A percentile compares a stretch with the other conserved stretches of the same genome.
phyloP scores from a whole-genome alignment of 2,888 invertebrate genomes.

The Drosophila neotestacea region DNA sequence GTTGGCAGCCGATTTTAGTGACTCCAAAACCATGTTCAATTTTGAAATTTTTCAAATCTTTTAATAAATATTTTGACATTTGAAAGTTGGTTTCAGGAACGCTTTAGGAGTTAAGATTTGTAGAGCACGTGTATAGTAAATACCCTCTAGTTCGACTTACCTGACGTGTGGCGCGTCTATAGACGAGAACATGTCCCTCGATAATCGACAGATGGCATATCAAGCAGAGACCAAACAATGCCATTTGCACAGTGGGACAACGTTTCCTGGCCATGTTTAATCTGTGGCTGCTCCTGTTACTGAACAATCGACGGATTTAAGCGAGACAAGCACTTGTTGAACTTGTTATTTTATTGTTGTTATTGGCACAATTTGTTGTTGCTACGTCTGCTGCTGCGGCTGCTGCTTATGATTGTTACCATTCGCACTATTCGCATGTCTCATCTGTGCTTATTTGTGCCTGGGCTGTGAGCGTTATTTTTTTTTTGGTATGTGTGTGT shows the following conservation, averaged over 20 bases:
- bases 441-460: slow-evolving; percentile 63
- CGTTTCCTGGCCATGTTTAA: slow-evolving; percentile 48
- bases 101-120: too few relatives aligned
- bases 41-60: too few relatives aligned
- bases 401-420: slow-evolving; percentile 56
- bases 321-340: slow-evolving; percentile 34
- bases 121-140: too few relatives aligned
- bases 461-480: too few relatives aligned
- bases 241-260: slow-evolving; percentile 53
- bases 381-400: slow-evolving; percentile 41
- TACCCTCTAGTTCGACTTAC: slow-evolving; percentile 14
- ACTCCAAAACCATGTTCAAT: too few relatives aligned
- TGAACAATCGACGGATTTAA: slow-evolving; percentile 12
- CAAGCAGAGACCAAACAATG: slow-evolving; percentile 63
- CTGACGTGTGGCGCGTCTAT: slow-evolving; percentile 65
- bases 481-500: background rate
- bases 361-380: slow-evolving; percentile 45
- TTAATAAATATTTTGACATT: too few relatives aligned
- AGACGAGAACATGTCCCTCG: slow-evolving; percentile 78
- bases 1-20: too few relatives aligned
- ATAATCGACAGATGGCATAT: slow-evolving; percentile 50
- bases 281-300: slow-evolving; percentile 6
- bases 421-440: slow-evolving; percentile 74
- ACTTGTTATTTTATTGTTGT: slow-evolving; percentile 44
- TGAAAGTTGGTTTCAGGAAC: too few relatives aligned